Evolutionary conservation across 1,140 invertebrate genomes (phyloP), one percentile per base, ranked within the genome.

Genomic region (Calliphora vicina): DNA sequence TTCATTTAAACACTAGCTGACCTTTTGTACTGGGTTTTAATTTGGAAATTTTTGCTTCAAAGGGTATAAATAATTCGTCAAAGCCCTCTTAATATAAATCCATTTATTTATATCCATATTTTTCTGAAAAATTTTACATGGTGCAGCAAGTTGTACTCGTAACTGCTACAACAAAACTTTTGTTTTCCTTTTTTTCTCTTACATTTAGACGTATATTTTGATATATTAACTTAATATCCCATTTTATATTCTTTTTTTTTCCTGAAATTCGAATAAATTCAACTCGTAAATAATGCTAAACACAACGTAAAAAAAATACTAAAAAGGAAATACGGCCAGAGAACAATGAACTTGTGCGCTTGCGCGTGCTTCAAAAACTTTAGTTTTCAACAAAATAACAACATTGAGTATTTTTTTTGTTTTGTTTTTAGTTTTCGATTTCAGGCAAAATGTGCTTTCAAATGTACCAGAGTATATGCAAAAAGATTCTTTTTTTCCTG

Each of bases 291-390:
- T 76, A 76, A 76, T 76, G 50, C 15, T 57, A 17, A n/a, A 57
- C n/a, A n/a, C n/a, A 57, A 13, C 15, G n/a, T 57, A 57, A 57
- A n/a, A 57, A 57, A 13, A 57, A 57, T 4, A 17, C 15, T 15
- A 57, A 57, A 17, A 57, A 57, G 15, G 8, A 57, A 17, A 35
- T 4, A 76, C 73, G n/a, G 17, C 12, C 10, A 17, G 72, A 76
- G 73, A 76, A 76, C 73, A 76, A 76, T 76, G 73, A 76, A 76
- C 73, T 76, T 76, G 15, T 29, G 35, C 73, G 73, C 73, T 13
- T 76, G 35, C 73, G 73, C 73, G 73, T 76, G 73, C 73, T 76
- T 76, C 27, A 76, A 35, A 76, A 35, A 42, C 15, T 35, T 35
- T 35, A 35, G 35, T n/a, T n/a, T n/a, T 15, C 26, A 73, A 73